phyloP scores from a whole-genome alignment of 2,888 invertebrate genomes.

The Cryptophagus acutangulus region DNA sequence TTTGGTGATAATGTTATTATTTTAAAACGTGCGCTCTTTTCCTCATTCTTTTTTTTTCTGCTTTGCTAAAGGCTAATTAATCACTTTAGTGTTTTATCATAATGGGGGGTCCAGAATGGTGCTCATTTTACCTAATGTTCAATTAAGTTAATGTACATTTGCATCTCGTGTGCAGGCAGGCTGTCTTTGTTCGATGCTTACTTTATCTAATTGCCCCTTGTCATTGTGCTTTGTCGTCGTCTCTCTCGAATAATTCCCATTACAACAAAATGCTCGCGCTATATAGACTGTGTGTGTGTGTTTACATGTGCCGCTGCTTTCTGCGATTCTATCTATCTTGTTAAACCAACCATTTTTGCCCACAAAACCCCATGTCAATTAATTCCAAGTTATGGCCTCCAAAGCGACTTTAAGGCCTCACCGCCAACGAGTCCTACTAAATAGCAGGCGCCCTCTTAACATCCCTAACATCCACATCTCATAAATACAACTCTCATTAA shows the following conservation, averaged over 20 bases:
- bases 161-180: slow-evolving; percentile 41
- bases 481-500: background rate
- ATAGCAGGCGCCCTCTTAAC: slow-evolving; percentile 18
- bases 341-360: slow-evolving; percentile 41
- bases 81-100: slow-evolving; percentile 43
- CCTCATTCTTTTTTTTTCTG: no score
- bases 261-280: slow-evolving; percentile 28
- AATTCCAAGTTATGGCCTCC: slow-evolving; percentile 40
- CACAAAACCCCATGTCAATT: slow-evolving; percentile 40
- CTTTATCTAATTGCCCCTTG: slow-evolving; percentile 47
- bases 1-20: no score
- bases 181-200: slow-evolving; percentile 42
- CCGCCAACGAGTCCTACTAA: no score
- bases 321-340: slow-evolving; percentile 38
- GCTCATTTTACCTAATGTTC: slow-evolving; percentile 52
- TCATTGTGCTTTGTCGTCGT: slow-evolving; percentile 32
- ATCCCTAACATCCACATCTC: slow-evolving; percentile 7
- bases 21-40: no score
- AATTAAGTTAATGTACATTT: slow-evolving; percentile 52
- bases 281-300: slow-evolving; percentile 11
- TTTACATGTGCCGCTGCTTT: slow-evolving; percentile 33
- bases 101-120: slow-evolving; percentile 48
- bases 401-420: no score
- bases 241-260: slow-evolving; percentile 25
- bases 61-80: slow-evolving; percentile 48